phyloP scores from a whole-genome alignment of 2,888 invertebrate genomes.

The Drosophila aldrichi region DNA sequence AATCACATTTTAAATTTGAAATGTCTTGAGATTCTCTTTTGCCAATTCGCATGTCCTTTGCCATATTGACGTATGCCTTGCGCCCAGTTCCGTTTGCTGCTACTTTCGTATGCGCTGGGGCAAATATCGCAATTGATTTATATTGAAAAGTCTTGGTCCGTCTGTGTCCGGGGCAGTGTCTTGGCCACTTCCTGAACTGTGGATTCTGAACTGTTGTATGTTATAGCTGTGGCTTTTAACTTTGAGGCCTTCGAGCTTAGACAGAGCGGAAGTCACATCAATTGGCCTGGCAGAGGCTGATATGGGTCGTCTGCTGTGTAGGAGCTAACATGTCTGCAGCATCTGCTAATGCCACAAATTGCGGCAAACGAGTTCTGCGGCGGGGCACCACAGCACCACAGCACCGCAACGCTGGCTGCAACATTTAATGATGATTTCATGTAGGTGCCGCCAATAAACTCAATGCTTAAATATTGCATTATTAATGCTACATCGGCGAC shows the following conservation, averaged over 20 bases:
- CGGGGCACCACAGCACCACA: neutral
- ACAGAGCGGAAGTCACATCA: constrained; percentile 74
- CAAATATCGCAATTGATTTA: constrained; percentile 81
- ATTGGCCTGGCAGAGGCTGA: constrained; percentile 62
- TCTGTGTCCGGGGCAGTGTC: constrained; percentile 47
- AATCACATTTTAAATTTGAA: constrained; percentile 82
- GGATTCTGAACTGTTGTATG: constrained; percentile 7
- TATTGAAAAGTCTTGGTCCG: constrained; percentile 78
- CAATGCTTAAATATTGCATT: constrained; percentile 77
- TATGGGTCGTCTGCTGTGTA: constrained; percentile 56
- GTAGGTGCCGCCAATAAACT: constrained; percentile 80
- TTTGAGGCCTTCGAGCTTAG: constrained; percentile 32
- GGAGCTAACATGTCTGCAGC: constrained; percentile 64
- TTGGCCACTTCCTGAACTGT: constrained; percentile 67
- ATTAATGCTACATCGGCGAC: constrained; percentile 60
- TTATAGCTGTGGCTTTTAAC: constrained; percentile 20
- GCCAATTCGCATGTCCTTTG: constrained; percentile 66
- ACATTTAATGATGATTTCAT: constrained; percentile 75
- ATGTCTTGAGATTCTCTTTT: constrained; percentile 81
- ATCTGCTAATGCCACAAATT: constrained; percentile 73
- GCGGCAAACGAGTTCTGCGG: constrained; percentile 69
- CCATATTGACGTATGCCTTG: constrained; percentile 75
- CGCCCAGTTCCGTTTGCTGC: constrained; percentile 62
- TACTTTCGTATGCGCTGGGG: constrained; percentile 65
- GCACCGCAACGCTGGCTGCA: constrained; percentile 40